Percentiles rank a stretch among this genome's conserved stretches.
Evolutionary conservation across 2,888 invertebrate genomes (phyloP).

Genomic region (Muscina levida): DNA sequence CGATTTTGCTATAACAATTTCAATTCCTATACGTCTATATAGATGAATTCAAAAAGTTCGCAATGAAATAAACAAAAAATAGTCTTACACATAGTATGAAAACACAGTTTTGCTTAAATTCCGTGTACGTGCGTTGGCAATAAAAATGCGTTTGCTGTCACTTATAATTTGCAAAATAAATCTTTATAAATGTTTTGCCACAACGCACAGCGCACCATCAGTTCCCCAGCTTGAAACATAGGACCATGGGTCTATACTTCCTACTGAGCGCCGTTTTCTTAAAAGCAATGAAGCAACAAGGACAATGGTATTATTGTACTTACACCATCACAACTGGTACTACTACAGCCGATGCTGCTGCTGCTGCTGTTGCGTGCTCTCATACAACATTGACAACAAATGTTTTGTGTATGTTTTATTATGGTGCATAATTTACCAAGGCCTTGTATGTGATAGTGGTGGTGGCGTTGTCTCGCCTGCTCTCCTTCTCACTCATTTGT

Average conservation of each 20-base stretch:
- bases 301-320: too few species aligned
- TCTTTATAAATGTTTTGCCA: too few species aligned
- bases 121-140: slow-evolving; percentile 64
- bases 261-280: too few species aligned
- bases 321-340: too few species aligned
- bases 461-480: too few species aligned
- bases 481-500: too few species aligned
- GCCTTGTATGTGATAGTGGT: too few species aligned
- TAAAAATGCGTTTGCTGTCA: slow-evolving; percentile 63
- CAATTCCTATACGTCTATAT: not conserved
- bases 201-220: not conserved
- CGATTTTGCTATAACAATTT: not conserved
- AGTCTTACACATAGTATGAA: not conserved
- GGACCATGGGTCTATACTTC: too few species aligned
- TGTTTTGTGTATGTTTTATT: slow-evolving; percentile 21
- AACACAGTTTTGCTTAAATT: slow-evolving; percentile 44
- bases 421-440: not conserved
- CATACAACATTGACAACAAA: not conserved
- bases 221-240: too few species aligned
- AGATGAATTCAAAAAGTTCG: slow-evolving; percentile 37
- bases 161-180: slow-evolving; percentile 36
- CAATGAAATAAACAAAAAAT: not conserved
- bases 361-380: slow-evolving; percentile 19
- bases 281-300: too few species aligned
- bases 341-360: too few species aligned